Evolutionary conservation across 2,888 invertebrate genomes (phyloP).

Genomic region (Pandemis heparana): DNA sequence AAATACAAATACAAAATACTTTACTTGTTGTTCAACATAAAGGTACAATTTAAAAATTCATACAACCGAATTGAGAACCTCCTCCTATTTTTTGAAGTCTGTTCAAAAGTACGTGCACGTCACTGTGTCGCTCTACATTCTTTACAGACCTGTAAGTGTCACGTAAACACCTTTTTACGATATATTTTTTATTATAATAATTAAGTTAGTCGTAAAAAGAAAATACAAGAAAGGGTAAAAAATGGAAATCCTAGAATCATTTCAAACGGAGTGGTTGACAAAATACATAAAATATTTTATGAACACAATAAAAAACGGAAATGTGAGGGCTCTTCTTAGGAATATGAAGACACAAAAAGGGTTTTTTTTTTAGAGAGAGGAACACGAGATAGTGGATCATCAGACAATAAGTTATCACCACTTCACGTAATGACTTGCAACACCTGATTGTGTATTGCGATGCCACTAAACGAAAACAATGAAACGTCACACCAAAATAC

Average conservation of each 20-base stretch:
- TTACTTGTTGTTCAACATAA: no score
- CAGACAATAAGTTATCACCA: no score
- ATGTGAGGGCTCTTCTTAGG: constrained; percentile 11
- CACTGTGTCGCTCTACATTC: neutral
- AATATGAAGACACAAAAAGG: neutral
- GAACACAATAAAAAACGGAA: constrained; percentile 22
- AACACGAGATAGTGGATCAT: no score
- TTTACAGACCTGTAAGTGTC: neutral
- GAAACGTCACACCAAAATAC: no score
- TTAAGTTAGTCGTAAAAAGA: neutral
- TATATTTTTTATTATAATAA: neutral
- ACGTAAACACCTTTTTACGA: neutral
- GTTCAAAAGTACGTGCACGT: no score
- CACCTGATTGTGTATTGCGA: no score
- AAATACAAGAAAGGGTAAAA: neutral
- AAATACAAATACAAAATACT: no score
- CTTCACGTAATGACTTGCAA: no score
- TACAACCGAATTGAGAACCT: no score
- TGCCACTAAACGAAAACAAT: no score
- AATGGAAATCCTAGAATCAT: constrained; percentile 6
- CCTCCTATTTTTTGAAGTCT: no score
- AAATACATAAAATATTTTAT: constrained; percentile 37
- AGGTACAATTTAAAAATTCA: no score
- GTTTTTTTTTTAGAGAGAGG: neutral
- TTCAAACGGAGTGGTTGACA: constrained; percentile 10